phyloP scores from a whole-genome alignment of 1,140 invertebrate species.

The Formica selysi region DNA sequence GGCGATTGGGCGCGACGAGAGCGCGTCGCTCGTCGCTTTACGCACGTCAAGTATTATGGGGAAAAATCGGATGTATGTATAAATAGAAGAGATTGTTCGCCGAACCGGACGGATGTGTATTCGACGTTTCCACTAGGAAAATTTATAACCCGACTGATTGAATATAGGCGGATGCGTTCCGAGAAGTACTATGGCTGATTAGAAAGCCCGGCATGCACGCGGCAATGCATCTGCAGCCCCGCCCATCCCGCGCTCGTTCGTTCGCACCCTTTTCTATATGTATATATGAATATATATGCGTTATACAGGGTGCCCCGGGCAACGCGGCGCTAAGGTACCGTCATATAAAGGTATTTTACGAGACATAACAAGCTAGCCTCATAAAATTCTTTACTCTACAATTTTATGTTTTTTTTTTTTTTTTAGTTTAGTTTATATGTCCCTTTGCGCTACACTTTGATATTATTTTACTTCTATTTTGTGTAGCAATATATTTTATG shows the following conservation, averaged over 20 bases:
- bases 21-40: not conserved
- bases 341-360: constrained; percentile 36
- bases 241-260: constrained; percentile 74
- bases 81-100: not conserved
- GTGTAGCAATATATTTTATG: not conserved
- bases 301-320: constrained; percentile 51
- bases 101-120: constrained; percentile 27
- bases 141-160: constrained; percentile 82
- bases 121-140: constrained; percentile 74
- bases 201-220: constrained; percentile 79
- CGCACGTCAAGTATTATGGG: not conserved
- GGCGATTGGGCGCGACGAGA: constrained; percentile 28
- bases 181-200: constrained; percentile 85
- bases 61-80: constrained; percentile 22
- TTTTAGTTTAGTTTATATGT: too few relatives aligned
- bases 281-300: constrained; percentile 66
- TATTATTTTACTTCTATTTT: too few relatives aligned
- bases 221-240: constrained; percentile 80
- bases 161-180: constrained; percentile 83
- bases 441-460: not conserved
- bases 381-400: constrained; percentile 7
- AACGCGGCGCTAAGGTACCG: not conserved
- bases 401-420: constrained; percentile 5
- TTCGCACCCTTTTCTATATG: constrained; percentile 71
- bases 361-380: constrained; percentile 27